Conservation (phyloP, 2,113 vertebrate species). For the Hemiprocne comata region DNA sequence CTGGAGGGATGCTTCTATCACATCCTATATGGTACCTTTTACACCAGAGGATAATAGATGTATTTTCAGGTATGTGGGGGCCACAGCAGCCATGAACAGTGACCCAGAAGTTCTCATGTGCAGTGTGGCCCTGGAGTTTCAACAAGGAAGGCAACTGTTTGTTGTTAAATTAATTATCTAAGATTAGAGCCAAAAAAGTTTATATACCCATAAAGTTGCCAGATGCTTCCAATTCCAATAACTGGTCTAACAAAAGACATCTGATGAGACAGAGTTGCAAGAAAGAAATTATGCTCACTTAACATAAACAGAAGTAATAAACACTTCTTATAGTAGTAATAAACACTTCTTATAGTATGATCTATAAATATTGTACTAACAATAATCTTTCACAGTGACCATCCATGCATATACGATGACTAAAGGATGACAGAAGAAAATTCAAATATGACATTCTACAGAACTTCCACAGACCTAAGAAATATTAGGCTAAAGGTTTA, state of each 20-base stretch:
- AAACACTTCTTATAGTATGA: neutral
- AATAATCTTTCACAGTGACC: neutral
- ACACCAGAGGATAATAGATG: neutral
- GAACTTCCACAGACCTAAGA: neutral
- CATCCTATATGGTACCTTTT: neutral
- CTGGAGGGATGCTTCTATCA: neutral
- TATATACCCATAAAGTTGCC: neutral
- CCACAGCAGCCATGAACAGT: neutral
- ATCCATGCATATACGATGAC: fast-evolving
- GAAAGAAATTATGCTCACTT: neutral
- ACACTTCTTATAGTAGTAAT: neutral
- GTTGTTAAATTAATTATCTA: neutral
- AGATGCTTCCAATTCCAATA: neutral
- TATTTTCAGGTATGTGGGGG: neutral
- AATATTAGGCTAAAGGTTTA: neutral
- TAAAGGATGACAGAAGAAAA: neutral
- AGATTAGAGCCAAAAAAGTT: neutral
- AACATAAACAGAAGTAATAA: neutral
- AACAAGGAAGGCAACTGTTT: neutral
- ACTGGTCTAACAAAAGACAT: neutral
- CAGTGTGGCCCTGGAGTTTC: neutral
- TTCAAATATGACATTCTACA: neutral
- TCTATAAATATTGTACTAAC: neutral
- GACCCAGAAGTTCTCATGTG: neutral
- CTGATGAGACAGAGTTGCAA: neutral